phyloP scores from a whole-genome alignment of 2,888 invertebrate species.

The Trichopoda pennipes region DNA sequence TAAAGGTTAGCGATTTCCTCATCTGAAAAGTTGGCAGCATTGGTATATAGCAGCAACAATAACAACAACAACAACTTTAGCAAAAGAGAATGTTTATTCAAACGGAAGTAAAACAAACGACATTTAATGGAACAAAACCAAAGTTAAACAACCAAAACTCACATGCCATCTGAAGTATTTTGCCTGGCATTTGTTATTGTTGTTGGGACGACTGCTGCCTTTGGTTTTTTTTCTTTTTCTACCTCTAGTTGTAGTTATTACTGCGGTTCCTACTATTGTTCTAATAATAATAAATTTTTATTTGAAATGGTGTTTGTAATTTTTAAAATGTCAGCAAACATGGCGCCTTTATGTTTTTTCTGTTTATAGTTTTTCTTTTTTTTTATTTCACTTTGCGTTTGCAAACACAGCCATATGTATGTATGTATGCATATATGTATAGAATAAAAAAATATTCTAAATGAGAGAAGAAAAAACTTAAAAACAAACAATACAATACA shows the following conservation, averaged over 20 bases:
- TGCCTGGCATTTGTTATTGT: not conserved
- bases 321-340: constrained; percentile 64
- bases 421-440: not conserved
- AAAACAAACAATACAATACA: constrained; percentile 14
- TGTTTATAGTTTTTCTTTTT: constrained; percentile 11
- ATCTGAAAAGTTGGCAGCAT: too few relatives aligned
- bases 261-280: constrained; percentile 49
- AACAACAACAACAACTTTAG: not conserved
- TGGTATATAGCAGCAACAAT: not conserved
- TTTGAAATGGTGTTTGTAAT: constrained; percentile 57
- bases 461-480: constrained; percentile 30
- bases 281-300: constrained; percentile 47
- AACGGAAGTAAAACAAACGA: constrained; percentile 59
- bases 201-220: constrained; percentile 11
- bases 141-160: constrained; percentile 17
- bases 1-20: too few relatives aligned
- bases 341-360: constrained; percentile 54
- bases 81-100: constrained; percentile 7
- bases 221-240: not conserved
- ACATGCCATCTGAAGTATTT: constrained; percentile 41
- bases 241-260: constrained; percentile 24
- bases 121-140: constrained; percentile 55
- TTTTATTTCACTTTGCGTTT: constrained; percentile 7
- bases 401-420: constrained; percentile 1
- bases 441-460: constrained; percentile 36